Base-by-base conservation (phyloP, 2,888 invertebrate species). In the Cheilosia vernalis region DNA sequence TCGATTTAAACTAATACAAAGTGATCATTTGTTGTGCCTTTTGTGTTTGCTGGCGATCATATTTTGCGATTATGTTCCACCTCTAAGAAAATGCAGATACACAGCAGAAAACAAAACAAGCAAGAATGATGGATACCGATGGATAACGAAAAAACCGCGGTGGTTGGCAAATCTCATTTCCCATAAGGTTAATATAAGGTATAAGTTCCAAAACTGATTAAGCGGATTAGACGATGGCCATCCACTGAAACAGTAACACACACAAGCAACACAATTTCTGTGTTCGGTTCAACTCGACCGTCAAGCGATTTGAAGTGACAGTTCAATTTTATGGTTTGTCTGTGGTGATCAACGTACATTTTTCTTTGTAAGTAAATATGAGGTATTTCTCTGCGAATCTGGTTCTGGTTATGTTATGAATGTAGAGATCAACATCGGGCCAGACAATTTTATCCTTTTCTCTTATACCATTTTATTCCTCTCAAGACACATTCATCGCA, bases 281-380 rank as follows among this genome's bases (percentile, higher is more conserved):
- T 64, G 58, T 79, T 72, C 51, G 42, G 40, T 58, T 64, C 5
- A 64, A 79, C 58, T 61, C 76, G 74, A 86, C 86, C 81, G 88
- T 88, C 88, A 90, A 91, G 90, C 89, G 90, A 91, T 91, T 89
- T 90, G 90, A 91, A 90, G 90, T 91, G 91, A 91, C 91, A 91
- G 91, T 91, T 91, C 91, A 91, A 91, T 91, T 91, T 91, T 91
- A 91, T 91, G 91, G 90, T 91, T 91, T 91, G 91, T 90, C 91
- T 90, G 90, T 90, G 91, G 89, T 90, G 91, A 91, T 91, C 91
- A 90, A 89, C 64, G 64, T 53, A 24, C 9, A 21, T 47, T 61
- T 63, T 63, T 70, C 72, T 76, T 66, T n/a, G 40, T 30, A 67
- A 44, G 37, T 58, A 66, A 47, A 53, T 53, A 21, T 55, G 40